Evolutionary conservation across 2,797 vertebrate genomes (phyloP).

Genomic region (Bryconaethiops microstoma): DNA sequence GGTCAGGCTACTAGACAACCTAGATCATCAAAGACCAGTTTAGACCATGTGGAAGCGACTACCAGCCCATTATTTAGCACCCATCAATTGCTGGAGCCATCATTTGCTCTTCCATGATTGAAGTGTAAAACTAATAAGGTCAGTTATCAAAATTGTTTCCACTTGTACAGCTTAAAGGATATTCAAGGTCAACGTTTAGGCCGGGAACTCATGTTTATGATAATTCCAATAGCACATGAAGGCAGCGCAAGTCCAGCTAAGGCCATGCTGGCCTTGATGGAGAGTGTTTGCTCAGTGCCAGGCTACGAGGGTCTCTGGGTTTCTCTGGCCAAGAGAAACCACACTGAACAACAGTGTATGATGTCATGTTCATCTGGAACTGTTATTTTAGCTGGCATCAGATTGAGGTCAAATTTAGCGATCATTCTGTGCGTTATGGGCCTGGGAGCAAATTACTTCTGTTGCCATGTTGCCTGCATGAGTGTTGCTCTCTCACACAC

Average conservation of each 20-base stretch:
- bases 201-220: background rate
- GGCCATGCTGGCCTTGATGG: conserved; percentile 28
- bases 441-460: conserved; percentile 4
- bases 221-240: background rate
- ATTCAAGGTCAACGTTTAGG: background rate
- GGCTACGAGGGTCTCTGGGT: conserved; percentile 43
- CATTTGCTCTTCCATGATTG: background rate
- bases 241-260: background rate
- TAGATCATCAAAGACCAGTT: too few species aligned
- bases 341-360: conserved; percentile 34
- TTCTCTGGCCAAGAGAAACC: conserved; percentile 46
- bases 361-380: conserved; percentile 57
- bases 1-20: too few species aligned
- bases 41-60: too few species aligned
- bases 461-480: background rate
- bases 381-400: conserved; percentile 32
- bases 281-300: conserved; percentile 12
- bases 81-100: background rate
- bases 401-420: conserved; percentile 49
- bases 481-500: background rate
- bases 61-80: background rate
- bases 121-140: background rate
- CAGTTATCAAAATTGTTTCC: background rate
- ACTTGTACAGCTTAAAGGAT: background rate
- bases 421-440: conserved; percentile 18